These are phyloP conservation scores for Theristicus caerulescens DNA, from an alignment of 2,113 vertebrate species.

Conservation along the genomic window DNA sequence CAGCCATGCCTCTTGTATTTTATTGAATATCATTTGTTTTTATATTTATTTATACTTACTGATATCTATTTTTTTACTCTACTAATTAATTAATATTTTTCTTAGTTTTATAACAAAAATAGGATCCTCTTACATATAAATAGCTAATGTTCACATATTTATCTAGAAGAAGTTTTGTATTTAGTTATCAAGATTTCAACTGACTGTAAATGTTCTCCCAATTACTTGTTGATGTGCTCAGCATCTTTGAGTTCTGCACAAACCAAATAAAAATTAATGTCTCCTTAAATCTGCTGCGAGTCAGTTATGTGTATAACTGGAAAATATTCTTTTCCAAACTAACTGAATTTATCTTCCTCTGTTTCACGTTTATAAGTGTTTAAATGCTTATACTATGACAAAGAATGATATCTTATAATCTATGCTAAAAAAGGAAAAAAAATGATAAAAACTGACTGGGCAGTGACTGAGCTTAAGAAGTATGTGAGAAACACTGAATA, in stretches of 20 bases:
- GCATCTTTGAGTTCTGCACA: not conserved
- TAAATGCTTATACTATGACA: not conserved
- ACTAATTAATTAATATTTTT: not conserved
- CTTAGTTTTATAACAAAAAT: not conserved
- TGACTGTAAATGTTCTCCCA: not conserved
- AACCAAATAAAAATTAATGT: not conserved
- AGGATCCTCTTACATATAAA: not conserved
- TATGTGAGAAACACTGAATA: not conserved
- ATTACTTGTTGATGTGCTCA: not conserved
- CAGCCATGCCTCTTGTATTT: not conserved
- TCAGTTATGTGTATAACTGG: not conserved
- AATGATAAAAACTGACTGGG: not conserved
- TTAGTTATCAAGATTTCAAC: not conserved
- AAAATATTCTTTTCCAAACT: not conserved
- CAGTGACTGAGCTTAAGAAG: not conserved
- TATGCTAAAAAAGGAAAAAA: not conserved
- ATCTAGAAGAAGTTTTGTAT: not conserved
- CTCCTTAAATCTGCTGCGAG: not conserved
- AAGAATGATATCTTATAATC: not conserved
- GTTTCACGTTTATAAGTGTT: not conserved
- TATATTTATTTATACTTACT: not conserved
- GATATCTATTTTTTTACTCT: not conserved
- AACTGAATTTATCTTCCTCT: not conserved
- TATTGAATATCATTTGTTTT: accelerated
- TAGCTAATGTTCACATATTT: not conserved